Evolutionary conservation across 1,140 invertebrate genomes (phyloP).

Genomic region (Himalopsyche phryganea): DNA sequence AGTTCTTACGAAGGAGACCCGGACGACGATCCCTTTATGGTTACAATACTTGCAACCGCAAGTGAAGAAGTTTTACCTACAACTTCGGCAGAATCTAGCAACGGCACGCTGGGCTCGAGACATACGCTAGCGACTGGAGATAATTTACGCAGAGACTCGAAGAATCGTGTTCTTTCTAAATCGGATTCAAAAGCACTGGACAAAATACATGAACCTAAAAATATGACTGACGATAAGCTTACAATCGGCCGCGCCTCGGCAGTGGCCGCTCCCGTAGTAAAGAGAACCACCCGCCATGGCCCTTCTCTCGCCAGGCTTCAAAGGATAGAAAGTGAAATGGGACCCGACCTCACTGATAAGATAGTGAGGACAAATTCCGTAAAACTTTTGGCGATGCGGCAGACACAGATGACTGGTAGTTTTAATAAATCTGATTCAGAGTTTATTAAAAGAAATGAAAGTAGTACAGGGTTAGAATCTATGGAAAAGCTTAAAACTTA

Average conservation of each 20-base stretch:
- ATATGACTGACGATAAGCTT: neutral
- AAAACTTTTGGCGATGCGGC: neutral
- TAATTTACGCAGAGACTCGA: no score
- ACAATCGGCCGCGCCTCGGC: neutral
- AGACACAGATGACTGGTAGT: no score
- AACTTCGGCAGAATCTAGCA: neutral
- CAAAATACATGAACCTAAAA: neutral
- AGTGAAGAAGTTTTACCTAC: neutral
- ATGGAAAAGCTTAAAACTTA: neutral
- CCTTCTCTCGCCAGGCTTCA: conserved; percentile 9
- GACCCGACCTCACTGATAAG: neutral
- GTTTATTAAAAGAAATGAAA: no score
- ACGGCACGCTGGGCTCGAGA: neutral
- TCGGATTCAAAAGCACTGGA: neutral
- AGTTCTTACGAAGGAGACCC: conserved; percentile 26
- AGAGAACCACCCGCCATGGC: conserved; percentile 8
- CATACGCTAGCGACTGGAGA: neutral
- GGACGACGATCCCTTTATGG: conserved; percentile 13
- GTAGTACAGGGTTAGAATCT: no score
- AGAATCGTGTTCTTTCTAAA: neutral
- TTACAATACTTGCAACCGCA: conserved; percentile 1
- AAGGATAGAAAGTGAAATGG: conserved; percentile 23
- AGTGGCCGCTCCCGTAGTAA: neutral
- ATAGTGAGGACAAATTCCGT: neutral
- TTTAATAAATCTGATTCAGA: no score